A percentile compares a stretch with the other conserved stretches of the same genome.
Evolutionary conservation across 2,113 vertebrate species (phyloP).

Genomic region (Gopherus flavomarginatus): DNA sequence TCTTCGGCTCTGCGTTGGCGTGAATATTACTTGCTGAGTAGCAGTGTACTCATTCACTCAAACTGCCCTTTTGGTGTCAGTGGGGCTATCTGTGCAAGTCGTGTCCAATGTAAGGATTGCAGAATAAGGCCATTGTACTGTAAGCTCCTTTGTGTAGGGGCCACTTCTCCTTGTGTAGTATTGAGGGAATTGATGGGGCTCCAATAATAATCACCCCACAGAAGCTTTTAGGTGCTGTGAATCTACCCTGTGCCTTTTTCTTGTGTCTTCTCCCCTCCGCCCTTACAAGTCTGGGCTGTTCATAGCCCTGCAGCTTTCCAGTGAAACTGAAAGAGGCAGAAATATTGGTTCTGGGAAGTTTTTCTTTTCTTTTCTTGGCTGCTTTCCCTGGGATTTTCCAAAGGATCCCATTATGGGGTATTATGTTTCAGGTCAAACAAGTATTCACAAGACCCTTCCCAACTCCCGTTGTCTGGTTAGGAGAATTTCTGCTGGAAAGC

Average conservation of each 20-base stretch:
- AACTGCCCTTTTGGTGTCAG: not conserved
- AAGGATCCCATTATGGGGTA: constrained; percentile 26
- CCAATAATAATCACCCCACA: not conserved
- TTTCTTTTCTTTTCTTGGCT: constrained; percentile 4
- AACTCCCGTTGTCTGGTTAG: not conserved
- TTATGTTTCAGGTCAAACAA: constrained; percentile 43
- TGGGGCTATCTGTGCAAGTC: not conserved
- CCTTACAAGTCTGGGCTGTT: not conserved
- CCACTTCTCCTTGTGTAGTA: not conserved
- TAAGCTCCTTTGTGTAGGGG: not conserved
- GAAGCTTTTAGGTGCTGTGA: not conserved
- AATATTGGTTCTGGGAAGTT: constrained; percentile 24
- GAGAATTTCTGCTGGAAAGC: not conserved
- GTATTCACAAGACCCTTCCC: not conserved
- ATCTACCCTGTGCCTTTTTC: not conserved
- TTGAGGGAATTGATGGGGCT: not conserved
- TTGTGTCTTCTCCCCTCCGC: not conserved
- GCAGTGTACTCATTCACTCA: not conserved
- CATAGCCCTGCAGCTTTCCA: not conserved
- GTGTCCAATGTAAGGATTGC: not conserved
- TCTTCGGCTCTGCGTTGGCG: not conserved
- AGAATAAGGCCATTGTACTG: not conserved
- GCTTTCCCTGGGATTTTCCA: constrained; percentile 57
- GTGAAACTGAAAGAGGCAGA: not conserved
- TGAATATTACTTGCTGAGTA: not conserved